A percentile compares a stretch with the other conserved stretches of the same genome.
phyloP scores from a whole-genome alignment of 1,140 invertebrate species.

The Drosophila obscura region DNA sequence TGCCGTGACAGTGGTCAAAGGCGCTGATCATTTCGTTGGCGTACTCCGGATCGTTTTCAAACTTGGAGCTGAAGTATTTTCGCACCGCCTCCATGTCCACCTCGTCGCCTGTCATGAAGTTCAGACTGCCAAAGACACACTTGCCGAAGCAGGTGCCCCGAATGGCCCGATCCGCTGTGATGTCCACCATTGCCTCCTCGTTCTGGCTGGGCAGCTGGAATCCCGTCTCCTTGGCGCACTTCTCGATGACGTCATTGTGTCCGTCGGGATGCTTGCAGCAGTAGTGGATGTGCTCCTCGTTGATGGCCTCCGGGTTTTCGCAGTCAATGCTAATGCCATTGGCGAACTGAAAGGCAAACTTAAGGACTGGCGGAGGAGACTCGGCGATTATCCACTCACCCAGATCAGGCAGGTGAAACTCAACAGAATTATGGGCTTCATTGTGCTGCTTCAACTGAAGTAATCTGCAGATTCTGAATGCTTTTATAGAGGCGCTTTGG shows the following conservation, averaged over 20 bases:
- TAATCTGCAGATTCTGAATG: background rate
- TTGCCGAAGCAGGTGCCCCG: constrained; percentile 65
- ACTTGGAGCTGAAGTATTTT: constrained; percentile 29
- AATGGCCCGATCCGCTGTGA: constrained; percentile 60
- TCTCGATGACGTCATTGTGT: constrained; percentile 61
- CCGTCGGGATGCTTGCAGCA: constrained; percentile 76
- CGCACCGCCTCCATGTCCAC: constrained; percentile 60
- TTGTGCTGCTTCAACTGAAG: constrained; percentile 2
- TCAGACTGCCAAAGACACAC: constrained; percentile 54
- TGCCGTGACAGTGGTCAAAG: constrained; percentile 71
- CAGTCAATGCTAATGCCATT: constrained; percentile 53
- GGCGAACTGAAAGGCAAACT: constrained; percentile 8
- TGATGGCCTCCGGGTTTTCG: constrained; percentile 49
- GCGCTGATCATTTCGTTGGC: constrained; percentile 70
- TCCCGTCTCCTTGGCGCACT: constrained; percentile 58
- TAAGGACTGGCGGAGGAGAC: background rate
- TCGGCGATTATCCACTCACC: constrained; percentile 24
- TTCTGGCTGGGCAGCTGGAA: constrained; percentile 43
- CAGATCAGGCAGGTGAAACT: constrained; percentile 37
- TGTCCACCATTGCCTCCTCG: constrained; percentile 63
- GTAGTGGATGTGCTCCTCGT: constrained; percentile 66
- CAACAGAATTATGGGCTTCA: constrained; percentile 23
- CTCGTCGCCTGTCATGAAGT: constrained; percentile 47
- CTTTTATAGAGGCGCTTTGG: constrained; percentile 35
- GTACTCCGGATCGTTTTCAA: constrained; percentile 55